phyloP scores from a whole-genome alignment of 1,140 invertebrate species.

The Ceratitis capitata region DNA sequence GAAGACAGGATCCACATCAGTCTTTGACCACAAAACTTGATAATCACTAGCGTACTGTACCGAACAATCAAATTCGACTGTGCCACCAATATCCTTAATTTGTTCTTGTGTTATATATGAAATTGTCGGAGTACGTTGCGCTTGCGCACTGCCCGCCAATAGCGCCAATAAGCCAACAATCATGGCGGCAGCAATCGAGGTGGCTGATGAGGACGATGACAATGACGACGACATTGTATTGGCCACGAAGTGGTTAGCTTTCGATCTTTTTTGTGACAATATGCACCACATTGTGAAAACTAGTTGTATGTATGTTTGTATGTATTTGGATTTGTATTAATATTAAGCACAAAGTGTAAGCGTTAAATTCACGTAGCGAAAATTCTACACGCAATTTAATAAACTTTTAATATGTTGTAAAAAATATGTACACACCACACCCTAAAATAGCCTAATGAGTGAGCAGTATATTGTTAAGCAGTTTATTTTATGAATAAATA shows the following conservation, averaged over 20 bases:
- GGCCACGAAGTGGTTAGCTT: background rate
- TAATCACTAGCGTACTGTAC: conserved; percentile 89
- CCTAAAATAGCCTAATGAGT: background rate
- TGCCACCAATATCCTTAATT: conserved; percentile 89
- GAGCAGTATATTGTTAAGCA: background rate
- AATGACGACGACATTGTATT: conserved; percentile 13
- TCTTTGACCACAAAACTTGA: conserved; percentile 84
- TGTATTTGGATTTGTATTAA: too few species aligned
- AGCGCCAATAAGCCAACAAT: conserved; percentile 8
- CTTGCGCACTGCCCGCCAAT: conserved; percentile 50
- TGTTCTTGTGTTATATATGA: conserved; percentile 91
- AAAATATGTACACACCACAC: background rate
- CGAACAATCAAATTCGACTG: conserved; percentile 87
- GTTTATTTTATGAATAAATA: conserved; percentile 24
- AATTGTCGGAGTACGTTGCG: conserved; percentile 87
- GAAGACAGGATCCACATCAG: conserved; percentile 65
- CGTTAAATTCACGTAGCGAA: background rate
- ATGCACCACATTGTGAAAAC: background rate
- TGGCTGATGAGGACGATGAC: background rate
- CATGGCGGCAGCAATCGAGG: background rate
- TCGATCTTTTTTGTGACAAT: background rate
- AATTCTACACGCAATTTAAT: background rate
- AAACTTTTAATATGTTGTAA: background rate
- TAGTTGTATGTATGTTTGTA: background rate
- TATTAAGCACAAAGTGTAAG: background rate